phyloP scores from a whole-genome alignment of 2,113 vertebrate species.

The Dasyornis broadbenti region DNA sequence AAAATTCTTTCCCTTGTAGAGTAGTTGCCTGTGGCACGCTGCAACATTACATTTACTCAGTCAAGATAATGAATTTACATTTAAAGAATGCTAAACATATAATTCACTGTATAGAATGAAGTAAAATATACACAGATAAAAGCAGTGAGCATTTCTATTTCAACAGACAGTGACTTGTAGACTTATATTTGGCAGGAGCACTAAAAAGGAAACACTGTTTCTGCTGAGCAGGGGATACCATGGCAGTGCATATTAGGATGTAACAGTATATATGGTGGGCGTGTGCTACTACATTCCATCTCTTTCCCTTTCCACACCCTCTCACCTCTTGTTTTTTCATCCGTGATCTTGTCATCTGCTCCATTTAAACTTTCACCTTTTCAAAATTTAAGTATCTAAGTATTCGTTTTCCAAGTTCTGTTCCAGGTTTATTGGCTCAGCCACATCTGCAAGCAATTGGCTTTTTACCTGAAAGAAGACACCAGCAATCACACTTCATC shows the following conservation, averaged over 20 bases:
- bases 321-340: background rate
- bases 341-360: background rate
- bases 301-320: background rate
- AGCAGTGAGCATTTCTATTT: background rate
- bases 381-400: background rate
- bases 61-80: background rate
- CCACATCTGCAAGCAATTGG: background rate
- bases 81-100: background rate
- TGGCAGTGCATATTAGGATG: background rate
- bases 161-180: background rate
- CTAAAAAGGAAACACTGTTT: background rate
- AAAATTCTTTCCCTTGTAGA: background rate
- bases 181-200: background rate
- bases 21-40: background rate
- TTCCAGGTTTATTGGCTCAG: background rate
- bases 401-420: background rate
- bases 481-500: fast-evolving
- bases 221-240: background rate
- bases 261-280: background rate
- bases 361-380: background rate
- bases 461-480: background rate
- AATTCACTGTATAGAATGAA: background rate
- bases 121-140: background rate
- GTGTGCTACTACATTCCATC: background rate
- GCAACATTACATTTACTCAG: background rate